A percentile compares a stretch with the other conserved stretches of the same genome.
phyloP scores from a whole-genome alignment of 2,113 vertebrate genomes.

The Phylloscopus whistleri region DNA sequence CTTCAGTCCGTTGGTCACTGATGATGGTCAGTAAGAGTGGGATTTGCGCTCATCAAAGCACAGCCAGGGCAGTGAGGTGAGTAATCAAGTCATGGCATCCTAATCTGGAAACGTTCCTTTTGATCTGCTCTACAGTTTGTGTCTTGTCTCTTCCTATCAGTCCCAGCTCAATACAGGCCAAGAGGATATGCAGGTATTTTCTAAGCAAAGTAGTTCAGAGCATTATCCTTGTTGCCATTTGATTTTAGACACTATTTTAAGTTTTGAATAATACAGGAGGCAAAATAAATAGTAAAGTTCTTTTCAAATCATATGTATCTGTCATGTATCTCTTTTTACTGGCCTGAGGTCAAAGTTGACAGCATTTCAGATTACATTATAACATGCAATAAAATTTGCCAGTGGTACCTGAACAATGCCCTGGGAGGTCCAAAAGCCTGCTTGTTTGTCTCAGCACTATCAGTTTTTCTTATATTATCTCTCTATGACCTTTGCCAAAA shows the following conservation, averaged over 20 bases:
- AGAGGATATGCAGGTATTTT: not conserved
- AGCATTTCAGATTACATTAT: not conserved
- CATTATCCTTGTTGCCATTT: not conserved
- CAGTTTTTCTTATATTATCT: not conserved
- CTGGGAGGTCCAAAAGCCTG: not conserved
- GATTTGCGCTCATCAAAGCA: accelerated
- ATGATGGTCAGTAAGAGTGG: not conserved
- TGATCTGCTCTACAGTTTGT: not conserved
- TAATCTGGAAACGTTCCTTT: not conserved
- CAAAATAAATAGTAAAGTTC: not conserved
- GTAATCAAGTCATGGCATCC: not conserved
- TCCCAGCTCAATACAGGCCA: not conserved
- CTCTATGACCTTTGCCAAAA: not conserved
- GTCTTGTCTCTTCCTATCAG: not conserved
- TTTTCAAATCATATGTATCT: not conserved
- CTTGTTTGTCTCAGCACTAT: not conserved
- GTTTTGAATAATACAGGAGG: not conserved
- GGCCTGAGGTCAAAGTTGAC: not conserved
- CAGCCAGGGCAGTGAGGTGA: not conserved
- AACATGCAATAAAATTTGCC: not conserved
- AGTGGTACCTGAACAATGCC: not conserved
- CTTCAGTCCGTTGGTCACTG: accelerated
- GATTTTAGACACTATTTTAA: not conserved
- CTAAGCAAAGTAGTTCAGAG: not conserved
- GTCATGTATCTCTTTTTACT: not conserved